These are phyloP conservation scores for Hyaena hyaena DNA, from an alignment of 2,113 vertebrate genomes.

Conservation along the genomic window DNA sequence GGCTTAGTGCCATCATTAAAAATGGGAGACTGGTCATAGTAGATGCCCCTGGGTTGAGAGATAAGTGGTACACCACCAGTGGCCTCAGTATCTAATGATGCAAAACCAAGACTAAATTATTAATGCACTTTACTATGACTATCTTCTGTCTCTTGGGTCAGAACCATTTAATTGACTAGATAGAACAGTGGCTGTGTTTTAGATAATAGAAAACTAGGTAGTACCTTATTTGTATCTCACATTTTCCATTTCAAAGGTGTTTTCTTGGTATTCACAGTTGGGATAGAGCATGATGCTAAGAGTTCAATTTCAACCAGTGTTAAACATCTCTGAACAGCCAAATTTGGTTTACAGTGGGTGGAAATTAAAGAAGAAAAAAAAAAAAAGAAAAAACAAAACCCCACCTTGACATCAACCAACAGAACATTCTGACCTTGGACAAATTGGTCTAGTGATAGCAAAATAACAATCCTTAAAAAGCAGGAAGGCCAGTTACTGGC, in stretches of 20 bases:
- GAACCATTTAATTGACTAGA: not conserved
- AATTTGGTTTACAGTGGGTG: not conserved
- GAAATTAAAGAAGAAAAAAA: conserved; percentile 24
- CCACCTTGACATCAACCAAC: not conserved
- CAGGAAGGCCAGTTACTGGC: not conserved
- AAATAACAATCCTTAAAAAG: not conserved
- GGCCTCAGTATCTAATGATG: conserved; percentile 29
- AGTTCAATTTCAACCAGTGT: conserved; percentile 33
- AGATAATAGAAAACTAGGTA: not conserved
- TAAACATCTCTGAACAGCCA: not conserved
- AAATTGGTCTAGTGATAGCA: not conserved
- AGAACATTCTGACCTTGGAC: conserved; percentile 32
- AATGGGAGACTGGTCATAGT: not conserved
- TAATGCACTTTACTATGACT: not conserved
- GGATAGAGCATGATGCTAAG: not conserved
- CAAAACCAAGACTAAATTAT: conserved; percentile 45
- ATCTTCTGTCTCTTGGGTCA: not conserved
- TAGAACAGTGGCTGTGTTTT: conserved; percentile 34
- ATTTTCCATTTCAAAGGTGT: conserved; percentile 13
- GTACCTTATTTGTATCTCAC: not conserved
- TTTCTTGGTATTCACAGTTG: not conserved
- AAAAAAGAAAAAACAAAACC: not conserved
- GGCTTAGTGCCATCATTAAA: conserved; percentile 52
- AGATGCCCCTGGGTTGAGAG: conserved; percentile 8
- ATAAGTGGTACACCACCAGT: conserved; percentile 26